A percentile compares a stretch with the other conserved stretches of the same genome.
These are phyloP conservation scores for Megaceryle torquata DNA, from an alignment of 2,113 vertebrate genomes.

Conservation along the genomic window DNA sequence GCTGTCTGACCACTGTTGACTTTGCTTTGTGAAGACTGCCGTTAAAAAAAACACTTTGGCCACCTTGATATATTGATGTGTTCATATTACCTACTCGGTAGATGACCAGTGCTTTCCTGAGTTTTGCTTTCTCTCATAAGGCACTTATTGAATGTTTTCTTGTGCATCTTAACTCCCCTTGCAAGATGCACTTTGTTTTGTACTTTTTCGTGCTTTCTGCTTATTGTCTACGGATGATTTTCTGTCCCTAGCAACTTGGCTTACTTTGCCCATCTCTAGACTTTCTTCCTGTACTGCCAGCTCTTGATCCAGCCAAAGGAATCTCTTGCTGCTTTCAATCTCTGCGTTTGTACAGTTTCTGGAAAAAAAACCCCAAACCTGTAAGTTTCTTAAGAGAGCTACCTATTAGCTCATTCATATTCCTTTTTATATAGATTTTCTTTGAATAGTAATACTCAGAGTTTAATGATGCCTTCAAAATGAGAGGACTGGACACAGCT, in stretches of 20 bases:
- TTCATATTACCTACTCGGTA: neutral
- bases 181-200: neutral
- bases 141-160: neutral
- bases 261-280: neutral
- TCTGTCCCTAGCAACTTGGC: neutral
- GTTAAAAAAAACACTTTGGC: neutral
- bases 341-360: neutral
- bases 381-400: neutral
- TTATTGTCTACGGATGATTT: fast-evolving
- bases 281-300: neutral
- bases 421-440: neutral
- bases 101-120: neutral
- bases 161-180: neutral
- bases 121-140: neutral
- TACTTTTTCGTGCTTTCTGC: neutral
- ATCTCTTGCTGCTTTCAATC: neutral
- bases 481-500: fast-evolving
- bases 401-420: neutral
- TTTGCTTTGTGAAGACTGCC: neutral
- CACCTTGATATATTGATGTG: neutral
- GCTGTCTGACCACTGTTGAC: neutral
- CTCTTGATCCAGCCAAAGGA: neutral
- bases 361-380: too few relatives aligned
- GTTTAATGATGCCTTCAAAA: neutral
- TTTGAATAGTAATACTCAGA: neutral